phyloP scores from a whole-genome alignment of 2,888 invertebrate genomes.

The Xanthia togata region DNA sequence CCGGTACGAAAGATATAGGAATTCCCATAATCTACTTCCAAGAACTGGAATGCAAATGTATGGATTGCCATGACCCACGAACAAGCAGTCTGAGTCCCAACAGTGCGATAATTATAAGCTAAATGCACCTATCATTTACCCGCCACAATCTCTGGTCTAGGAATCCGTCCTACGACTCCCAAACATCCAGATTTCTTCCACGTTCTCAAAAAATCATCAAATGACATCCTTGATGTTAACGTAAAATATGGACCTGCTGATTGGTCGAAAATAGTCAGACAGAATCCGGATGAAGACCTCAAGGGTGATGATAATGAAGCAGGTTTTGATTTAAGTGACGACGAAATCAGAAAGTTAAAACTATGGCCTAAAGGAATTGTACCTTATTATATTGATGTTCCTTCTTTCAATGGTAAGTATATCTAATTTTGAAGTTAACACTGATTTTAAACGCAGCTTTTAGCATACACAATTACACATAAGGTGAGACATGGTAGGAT shows the following conservation, averaged over 20 bases:
- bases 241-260: background rate
- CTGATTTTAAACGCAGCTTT: background rate
- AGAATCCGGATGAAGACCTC: background rate
- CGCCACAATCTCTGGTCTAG: conserved; percentile 15
- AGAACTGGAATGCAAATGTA: background rate
- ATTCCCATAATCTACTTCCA: background rate
- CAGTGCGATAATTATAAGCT: background rate
- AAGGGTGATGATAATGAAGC: conserved; percentile 48
- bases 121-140: background rate
- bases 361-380: conserved; percentile 81
- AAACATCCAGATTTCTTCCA: conserved; percentile 12
- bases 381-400: conserved; percentile 82
- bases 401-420: conserved; percentile 79
- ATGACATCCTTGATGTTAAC: background rate
- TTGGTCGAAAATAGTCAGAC: background rate
- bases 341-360: conserved; percentile 78
- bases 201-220: conserved; percentile 16
- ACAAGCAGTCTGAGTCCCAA: background rate
- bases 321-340: conserved; percentile 74
- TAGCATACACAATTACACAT: background rate
- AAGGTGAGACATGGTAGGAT: background rate
- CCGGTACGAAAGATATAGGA: too few species aligned
- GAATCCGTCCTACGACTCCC: conserved; percentile 1
- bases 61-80: background rate
- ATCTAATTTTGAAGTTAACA: background rate